Conservation (phyloP, 2,113 vertebrate species). For the Callocephalon fimbriatum region DNA sequence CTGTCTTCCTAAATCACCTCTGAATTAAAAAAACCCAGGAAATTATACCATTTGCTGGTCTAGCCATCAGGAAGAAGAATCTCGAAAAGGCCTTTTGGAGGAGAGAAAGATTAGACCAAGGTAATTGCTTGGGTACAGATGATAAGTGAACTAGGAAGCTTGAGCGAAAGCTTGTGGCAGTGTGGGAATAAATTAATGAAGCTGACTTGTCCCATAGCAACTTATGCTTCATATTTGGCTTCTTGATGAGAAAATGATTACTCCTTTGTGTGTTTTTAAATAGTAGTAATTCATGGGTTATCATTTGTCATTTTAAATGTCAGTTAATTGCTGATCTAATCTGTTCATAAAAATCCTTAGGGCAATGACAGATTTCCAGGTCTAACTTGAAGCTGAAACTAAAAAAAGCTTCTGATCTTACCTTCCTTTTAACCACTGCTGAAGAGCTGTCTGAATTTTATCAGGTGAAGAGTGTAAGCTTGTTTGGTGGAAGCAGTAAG, state of each 20-base stretch:
- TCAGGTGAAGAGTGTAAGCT: neutral
- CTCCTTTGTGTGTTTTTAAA: conserved; percentile 43
- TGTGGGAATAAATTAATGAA: conserved; percentile 2
- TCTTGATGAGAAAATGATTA: conserved; percentile 15
- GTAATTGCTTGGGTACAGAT: neutral
- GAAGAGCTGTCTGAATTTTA: neutral
- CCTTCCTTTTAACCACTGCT: neutral
- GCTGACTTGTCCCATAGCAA: neutral
- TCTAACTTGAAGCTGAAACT: conserved; percentile 25
- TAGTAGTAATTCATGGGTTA: neutral
- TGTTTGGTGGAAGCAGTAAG: neutral
- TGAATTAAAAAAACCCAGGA: neutral
- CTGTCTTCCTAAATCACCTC: neutral
- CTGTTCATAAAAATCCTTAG: neutral
- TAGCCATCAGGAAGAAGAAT: neutral
- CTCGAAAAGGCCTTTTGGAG: neutral
- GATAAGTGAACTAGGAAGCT: neutral
- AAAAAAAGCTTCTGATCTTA: neutral
- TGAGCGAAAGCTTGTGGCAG: neutral
- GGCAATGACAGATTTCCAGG: conserved; percentile 10
- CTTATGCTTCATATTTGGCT: neutral
- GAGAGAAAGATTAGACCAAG: neutral
- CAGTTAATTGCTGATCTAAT: conserved; percentile 48
- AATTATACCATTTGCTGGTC: neutral
- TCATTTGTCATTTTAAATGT: conserved; percentile 27